Percentiles rank a stretch among this genome's conserved stretches.
Conservation (phyloP, 1,140 invertebrate species). For the Ostrea edulis region DNA sequence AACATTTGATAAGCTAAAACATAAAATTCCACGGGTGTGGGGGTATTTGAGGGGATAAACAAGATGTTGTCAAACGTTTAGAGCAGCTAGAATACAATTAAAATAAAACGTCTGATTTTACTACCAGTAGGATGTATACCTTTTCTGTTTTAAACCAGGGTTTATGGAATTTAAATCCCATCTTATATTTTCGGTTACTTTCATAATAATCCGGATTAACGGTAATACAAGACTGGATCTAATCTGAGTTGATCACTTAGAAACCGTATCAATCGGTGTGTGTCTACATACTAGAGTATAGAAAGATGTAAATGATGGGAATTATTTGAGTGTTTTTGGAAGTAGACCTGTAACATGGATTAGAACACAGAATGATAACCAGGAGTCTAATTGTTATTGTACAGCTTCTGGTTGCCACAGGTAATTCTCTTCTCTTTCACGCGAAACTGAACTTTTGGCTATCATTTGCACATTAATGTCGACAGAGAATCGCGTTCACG, state of each 20-base stretch:
- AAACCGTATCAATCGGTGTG: background rate
- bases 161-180: background rate
- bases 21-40: too few species aligned
- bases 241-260: conserved; percentile 13
- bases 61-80: too few species aligned
- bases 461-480: too few species aligned
- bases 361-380: background rate
- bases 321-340: background rate
- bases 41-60: too few species aligned
- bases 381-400: background rate
- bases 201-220: conserved; percentile 10
- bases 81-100: too few species aligned
- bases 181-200: background rate
- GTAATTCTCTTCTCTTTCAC: background rate
- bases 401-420: background rate
- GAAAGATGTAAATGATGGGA: background rate
- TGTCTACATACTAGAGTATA: background rate
- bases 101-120: too few species aligned
- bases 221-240: background rate
- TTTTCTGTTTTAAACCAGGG: background rate
- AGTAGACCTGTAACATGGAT: conserved; percentile 18
- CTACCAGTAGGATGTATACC: too few species aligned
- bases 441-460: background rate
- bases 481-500: too few species aligned
- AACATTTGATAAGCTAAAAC: too few species aligned